Evolutionary conservation across 2,113 vertebrate species (phyloP).

Genomic region (Acanthisitta chloris): DNA sequence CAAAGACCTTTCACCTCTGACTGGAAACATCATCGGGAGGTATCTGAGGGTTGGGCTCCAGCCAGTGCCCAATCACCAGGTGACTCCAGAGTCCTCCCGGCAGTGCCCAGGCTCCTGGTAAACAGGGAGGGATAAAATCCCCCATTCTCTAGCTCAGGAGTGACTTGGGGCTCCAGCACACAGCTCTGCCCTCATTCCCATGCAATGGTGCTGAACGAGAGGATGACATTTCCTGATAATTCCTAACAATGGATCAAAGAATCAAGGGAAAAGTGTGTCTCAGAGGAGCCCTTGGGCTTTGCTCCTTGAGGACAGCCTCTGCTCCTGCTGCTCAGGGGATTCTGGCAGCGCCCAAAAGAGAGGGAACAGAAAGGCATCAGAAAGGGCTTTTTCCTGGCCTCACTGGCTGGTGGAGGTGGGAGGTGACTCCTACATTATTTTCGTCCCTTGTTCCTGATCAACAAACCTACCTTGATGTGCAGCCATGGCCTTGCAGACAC

Average conservation of each 20-base stretch:
- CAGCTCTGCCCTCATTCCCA: background rate
- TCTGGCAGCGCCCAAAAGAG: background rate
- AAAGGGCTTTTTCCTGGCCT: background rate
- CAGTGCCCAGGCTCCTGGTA: background rate
- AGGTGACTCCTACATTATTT: background rate
- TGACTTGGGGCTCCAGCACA: background rate
- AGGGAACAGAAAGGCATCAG: background rate
- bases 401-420: background rate
- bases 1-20: background rate
- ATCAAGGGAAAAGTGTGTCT: background rate
- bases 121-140: background rate
- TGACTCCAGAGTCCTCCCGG: background rate
- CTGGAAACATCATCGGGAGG: background rate
- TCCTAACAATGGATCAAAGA: background rate
- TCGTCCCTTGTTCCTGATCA: background rate
- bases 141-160: background rate
- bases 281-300: background rate
- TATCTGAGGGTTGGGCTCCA: background rate
- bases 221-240: background rate
- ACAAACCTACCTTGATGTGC: background rate
- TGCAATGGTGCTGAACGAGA: background rate
- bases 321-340: background rate
- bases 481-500: fast-evolving
- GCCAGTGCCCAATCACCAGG: background rate
- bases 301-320: background rate